Evolutionary conservation across 1,140 invertebrate species (phyloP), one percentile per base, ranked within the genome.

Genomic region (Stegodyphus dumicola): DNA sequence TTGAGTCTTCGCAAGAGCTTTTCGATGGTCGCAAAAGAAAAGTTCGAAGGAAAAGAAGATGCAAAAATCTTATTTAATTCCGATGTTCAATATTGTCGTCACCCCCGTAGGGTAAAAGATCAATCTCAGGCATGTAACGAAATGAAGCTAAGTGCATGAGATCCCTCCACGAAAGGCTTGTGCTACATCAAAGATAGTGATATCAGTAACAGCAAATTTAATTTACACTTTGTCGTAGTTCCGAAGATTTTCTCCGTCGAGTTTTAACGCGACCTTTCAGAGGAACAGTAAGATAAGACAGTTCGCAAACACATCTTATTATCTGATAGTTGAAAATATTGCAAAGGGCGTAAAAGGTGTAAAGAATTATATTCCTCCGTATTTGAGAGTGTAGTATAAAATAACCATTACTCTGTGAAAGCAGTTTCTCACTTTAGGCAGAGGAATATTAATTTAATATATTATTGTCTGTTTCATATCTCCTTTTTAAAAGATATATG

Each of bases 151-250:
- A 83, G 64, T 75, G 80, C 80, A 75, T 75, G 60, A 75, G 53
- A 60, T 74, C 56, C 66, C 80, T 73, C 33, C 33, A 33, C 33
- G 17, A 71, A 66, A 18, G 69, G 64, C 71, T 74, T 66, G 70
- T 56, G 56, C 49, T 60, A 83, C 80, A 83, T 83, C 80, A 83
- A 83, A 83, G 80, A 83, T 75, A 83, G 80, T 64, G 80, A 83
- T 83, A 83, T 83, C 70, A 66, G 80, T 64, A 66, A 66, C 70
- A 83, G 33, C 3, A 83, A 83, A 83, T 83, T 83, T 74, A 83
- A 83, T 83, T 83, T 83, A 54, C 80, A 83, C 80, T 75, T 83
- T 73, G 56, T 33, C 33, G 33, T 33, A 33, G 33, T 33, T 33
- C 33, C 33, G 33, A 33, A 33, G 33, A 33, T 33, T 33, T 33